Base-by-base conservation (phyloP, 2,888 invertebrate species). In the Hanleya hanleyi region DNA sequence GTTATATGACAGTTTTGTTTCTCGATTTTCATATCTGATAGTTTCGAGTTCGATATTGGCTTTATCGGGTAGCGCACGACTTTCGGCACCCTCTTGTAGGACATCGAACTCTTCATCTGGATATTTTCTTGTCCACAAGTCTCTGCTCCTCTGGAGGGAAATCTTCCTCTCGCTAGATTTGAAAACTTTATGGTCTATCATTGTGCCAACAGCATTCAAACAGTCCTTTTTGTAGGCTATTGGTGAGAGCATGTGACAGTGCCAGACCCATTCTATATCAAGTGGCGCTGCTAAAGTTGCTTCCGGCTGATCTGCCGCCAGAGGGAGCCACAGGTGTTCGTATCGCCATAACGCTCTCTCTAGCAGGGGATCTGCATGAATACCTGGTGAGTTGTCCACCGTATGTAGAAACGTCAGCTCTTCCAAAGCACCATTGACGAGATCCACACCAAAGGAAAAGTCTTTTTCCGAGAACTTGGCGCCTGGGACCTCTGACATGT, bases 261-360 rank as follows among this genome's bases (percentile, higher is more conserved):
- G 90, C 91, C 91, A 91, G 12, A 91, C 83, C 91, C 91, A 91
- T 74, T 91, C 89, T 4, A 91, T 86, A 77, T 91, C 90, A 32
- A 91, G 69, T n/a, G 91, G 91, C 5, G 91, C 89, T 36, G 86
- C 87, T 15, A 88, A 76, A n/a, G n/a, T n/a, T n/a, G n/a, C n/a
- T n/a, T n/a, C n/a, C n/a, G n/a, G n/a, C n/a, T n/a, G 18, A 15
- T 62, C 64, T 15, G 83, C 86, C 77, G 88, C 86, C 74, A 90
- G 81, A 9, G 91, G 91, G 36, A 91, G 82, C 91, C 91, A 91
- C 68, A 76, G 84, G 41, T 75, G 76, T 73, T 90, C 90, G 77
- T 91, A 91, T 15, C 91, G 80, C 29, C 90, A 77, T 36, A 91
- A 83, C 37, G 91, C 90, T 70, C 88, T 86, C 35, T 84, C 79